Percentiles rank a stretch among this genome's conserved stretches.
Conservation (phyloP, 2,888 invertebrate genomes). For the Brachynemurus nebulosus region DNA sequence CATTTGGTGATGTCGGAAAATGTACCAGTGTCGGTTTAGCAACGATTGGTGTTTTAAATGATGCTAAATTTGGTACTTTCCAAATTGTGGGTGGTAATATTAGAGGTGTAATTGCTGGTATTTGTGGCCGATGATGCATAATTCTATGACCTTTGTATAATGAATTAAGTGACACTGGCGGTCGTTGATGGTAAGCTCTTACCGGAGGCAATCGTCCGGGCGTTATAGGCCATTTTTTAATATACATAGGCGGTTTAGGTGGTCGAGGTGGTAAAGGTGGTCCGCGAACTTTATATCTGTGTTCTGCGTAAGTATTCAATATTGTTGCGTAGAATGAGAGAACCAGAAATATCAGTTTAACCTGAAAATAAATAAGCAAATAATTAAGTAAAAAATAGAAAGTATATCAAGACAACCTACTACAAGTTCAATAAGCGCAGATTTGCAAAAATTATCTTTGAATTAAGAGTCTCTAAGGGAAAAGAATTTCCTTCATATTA, state of each 20-base stretch:
- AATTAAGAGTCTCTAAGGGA: too few species aligned
- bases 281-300: conserved; percentile 27
- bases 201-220: conserved; percentile 16
- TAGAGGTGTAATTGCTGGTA: conserved; percentile 14
- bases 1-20: conserved; percentile 23
- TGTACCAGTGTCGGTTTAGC: conserved; percentile 18
- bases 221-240: conserved; percentile 23
- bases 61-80: conserved; percentile 10
- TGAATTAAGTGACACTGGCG: conserved; percentile 12
- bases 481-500: too few species aligned
- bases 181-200: conserved; percentile 23
- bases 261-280: conserved; percentile 26
- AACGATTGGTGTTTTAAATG: conserved; percentile 10
- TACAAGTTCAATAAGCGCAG: too few species aligned
- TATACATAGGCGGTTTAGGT: conserved; percentile 23
- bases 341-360: too few species aligned
- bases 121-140: conserved; percentile 13
- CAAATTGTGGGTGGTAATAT: conserved; percentile 18
- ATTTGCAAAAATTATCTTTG: too few species aligned
- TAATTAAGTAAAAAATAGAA: too few species aligned
- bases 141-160: conserved; percentile 7
- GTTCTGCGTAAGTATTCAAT: background rate
- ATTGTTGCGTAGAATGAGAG: background rate
- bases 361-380: too few species aligned
- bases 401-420: too few species aligned